Base-by-base conservation (phyloP, 2,113 vertebrate species). In the Pterocles orientalis region DNA sequence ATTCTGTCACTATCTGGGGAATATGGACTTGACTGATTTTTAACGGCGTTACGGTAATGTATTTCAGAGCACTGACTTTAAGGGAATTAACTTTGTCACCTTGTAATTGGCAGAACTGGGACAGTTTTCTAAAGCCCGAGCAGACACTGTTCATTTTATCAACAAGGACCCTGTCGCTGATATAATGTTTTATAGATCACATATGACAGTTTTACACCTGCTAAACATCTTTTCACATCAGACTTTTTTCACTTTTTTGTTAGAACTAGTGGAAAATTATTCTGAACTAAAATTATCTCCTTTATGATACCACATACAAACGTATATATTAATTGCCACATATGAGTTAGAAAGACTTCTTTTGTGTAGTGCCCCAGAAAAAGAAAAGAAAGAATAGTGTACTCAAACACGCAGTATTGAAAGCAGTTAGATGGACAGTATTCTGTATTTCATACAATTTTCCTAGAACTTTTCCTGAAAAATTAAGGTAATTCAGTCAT, bases 31-130 rank as follows among this genome's bases (percentile, higher is more conserved):
- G 65, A 78, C 64, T 64, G 12, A 3, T 17, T 84, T 87, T 61
- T 84, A 95, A 91, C 77, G 36, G 15, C 58, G 36, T 90, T 92
- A 80, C 0, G 2, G 68, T 81, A 94, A 77, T 72, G 17, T 79
- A 43, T 91, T 82, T 90, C 36, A 90, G 45, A 96, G 25, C 66
- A 78, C 25, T 85, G 83, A 84, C 61, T 71, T 90, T 81, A 86
- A 92, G 68, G 19, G 82, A 96, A 97, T 96, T 95, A 95, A 92
- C 57, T 92, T 92, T 87, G 90, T 87, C 12, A 9, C 43, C 64
- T 80, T 2, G 2, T 87, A 97, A 82, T 79, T 95, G 81, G 57
- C 66, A 96, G 75, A 96, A 90, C 70, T 85, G 26, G 84, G 48
- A 68, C 61, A 89, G 43, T 20, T 79, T 56, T 17, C 71, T 93